phyloP scores from a whole-genome alignment of 2,113 vertebrate species.

The Micromys minutus region DNA sequence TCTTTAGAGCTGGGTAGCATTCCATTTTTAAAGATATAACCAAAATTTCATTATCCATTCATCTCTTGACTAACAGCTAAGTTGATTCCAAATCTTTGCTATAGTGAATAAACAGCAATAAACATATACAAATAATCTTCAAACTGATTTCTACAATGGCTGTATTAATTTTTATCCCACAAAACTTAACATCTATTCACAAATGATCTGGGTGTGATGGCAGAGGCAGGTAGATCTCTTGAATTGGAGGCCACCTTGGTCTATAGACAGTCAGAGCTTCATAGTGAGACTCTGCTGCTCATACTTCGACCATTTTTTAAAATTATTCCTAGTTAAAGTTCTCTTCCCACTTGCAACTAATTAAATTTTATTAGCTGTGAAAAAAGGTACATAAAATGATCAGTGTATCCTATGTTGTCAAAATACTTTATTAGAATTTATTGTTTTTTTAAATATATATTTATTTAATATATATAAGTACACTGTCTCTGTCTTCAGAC shows the following conservation, averaged over 20 bases:
- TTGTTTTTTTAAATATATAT: too few relatives aligned
- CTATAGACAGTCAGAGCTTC: not conserved
- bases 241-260: not conserved
- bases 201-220: not conserved
- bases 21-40: not conserved
- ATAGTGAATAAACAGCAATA: not conserved
- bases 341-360: conserved; percentile 28
- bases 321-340: conserved; percentile 64
- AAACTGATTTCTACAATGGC: not conserved
- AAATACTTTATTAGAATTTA: conserved; percentile 29
- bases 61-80: not conserved
- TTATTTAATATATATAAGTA: too few relatives aligned
- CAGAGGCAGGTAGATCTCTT: not conserved
- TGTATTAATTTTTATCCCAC: not conserved
- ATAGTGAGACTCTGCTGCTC: not conserved
- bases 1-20: not conserved
- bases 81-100: not conserved
- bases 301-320: too few relatives aligned
- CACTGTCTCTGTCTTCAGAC: too few relatives aligned
- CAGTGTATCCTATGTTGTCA: conserved; percentile 22
- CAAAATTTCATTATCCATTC: not conserved
- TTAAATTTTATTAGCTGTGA: conserved; percentile 61
- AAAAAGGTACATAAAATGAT: conserved; percentile 52
- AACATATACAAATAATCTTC: not conserved
- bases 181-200: not conserved